Conservation (phyloP, 1,140 invertebrate species). For the Pseudobourletiella spinata region DNA sequence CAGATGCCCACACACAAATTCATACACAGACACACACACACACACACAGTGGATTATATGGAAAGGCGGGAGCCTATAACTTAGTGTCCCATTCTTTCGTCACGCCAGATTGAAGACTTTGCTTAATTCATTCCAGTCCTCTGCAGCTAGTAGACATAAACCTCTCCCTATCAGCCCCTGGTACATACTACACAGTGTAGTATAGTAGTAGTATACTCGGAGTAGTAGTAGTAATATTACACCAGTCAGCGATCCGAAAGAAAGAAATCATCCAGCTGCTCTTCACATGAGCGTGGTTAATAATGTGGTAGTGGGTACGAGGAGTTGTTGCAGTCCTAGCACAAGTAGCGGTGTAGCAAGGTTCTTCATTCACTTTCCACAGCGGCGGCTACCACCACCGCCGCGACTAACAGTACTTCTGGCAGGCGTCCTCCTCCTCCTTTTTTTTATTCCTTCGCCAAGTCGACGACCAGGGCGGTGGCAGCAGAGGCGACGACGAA, state of each 20-base stretch:
- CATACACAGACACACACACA: not conserved
- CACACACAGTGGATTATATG: not conserved
- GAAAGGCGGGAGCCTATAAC: not conserved
- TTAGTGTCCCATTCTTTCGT: constrained; percentile 12
- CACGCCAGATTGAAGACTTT: constrained; percentile 20
- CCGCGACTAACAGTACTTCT: not conserved
- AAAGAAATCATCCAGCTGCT: constrained; percentile 13
- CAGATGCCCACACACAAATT: no score
- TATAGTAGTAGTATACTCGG: no score
- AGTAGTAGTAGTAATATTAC: not conserved
- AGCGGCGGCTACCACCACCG: no score
- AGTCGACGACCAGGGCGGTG: not conserved
- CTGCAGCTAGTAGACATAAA: not conserved
- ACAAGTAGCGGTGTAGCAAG: not conserved
- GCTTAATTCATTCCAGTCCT: constrained; percentile 12
- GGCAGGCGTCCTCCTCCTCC: not conserved
- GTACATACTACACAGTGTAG: no score
- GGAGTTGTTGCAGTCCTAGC: no score
- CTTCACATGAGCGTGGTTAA: constrained; percentile 16
- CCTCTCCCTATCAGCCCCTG: no score
- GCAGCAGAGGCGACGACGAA: no score
- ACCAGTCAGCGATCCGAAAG: not conserved
- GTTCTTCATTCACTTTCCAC: not conserved
- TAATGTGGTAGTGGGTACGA: not conserved
- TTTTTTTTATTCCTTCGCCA: not conserved